Conservation (phyloP, 2,797 vertebrate genomes). For the Chiloscyllium punctatum region DNA sequence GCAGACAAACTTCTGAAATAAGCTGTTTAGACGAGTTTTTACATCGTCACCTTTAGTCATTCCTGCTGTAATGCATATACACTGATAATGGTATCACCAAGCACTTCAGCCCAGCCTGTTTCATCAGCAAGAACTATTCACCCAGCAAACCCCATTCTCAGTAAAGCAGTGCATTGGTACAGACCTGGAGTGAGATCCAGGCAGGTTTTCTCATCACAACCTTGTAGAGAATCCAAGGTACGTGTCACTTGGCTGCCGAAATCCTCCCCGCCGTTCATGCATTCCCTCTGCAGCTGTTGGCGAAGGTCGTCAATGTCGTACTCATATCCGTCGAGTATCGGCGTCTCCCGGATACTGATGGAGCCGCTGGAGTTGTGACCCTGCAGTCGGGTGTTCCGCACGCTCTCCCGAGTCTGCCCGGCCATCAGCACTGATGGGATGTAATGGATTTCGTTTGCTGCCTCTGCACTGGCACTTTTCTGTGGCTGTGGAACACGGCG, state of each 20-base stretch:
- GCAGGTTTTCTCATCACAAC: slow-evolving; percentile 89
- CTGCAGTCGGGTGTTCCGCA: slow-evolving; percentile 87
- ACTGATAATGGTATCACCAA: background rate
- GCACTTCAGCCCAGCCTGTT: background rate
- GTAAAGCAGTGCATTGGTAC: background rate
- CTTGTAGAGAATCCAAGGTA: slow-evolving; percentile 90
- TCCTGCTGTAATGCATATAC: background rate
- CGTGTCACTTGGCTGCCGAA: slow-evolving; percentile 92
- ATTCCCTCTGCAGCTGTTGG: slow-evolving; percentile 93
- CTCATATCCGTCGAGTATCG: slow-evolving; percentile 93
- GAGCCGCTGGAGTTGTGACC: slow-evolving; percentile 92
- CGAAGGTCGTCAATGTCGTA: slow-evolving; percentile 95
- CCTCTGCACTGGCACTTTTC: slow-evolving; percentile 94
- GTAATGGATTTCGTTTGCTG: slow-evolving; percentile 98
- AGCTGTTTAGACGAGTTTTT: background rate
- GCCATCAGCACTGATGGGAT: slow-evolving; percentile 95
- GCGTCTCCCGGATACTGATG: slow-evolving; percentile 92
- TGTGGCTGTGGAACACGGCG: slow-evolving; percentile 93
- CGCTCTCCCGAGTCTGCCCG: slow-evolving; percentile 87
- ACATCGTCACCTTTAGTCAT: background rate
- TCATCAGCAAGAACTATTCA: background rate
- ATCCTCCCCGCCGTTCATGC: slow-evolving; percentile 96
- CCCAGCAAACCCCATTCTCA: background rate
- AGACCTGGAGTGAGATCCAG: slow-evolving; percentile 93
- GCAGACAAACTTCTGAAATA: background rate